phyloP scores from a whole-genome alignment of 2,888 invertebrate species.

The Ptychoptera albimana region DNA sequence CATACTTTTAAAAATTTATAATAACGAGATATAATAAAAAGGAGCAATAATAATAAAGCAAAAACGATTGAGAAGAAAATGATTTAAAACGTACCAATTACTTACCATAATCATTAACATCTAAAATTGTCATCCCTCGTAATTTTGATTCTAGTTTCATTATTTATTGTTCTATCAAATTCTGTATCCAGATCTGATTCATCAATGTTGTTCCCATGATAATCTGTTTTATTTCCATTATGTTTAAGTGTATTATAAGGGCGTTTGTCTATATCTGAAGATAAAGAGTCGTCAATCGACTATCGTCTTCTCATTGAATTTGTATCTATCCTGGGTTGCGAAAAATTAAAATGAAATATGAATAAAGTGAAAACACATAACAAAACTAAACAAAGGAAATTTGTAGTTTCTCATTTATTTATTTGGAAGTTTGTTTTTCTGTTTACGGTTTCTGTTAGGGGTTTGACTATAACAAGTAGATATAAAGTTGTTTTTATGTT shows the following conservation, averaged over 20 bases:
- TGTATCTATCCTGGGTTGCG: constrained; percentile 29
- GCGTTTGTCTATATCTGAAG: constrained; percentile 1
- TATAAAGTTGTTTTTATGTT: too few species aligned
- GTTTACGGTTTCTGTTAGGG: too few species aligned
- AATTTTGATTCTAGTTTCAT: constrained; percentile 19
- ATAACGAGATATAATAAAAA: background rate
- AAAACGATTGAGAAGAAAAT: background rate
- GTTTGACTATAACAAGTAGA: too few species aligned
- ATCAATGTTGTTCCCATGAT: constrained; percentile 1
- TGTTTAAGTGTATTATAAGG: constrained; percentile 1
- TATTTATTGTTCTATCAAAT: constrained; percentile 14
- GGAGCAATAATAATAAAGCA: background rate
- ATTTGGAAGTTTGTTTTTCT: too few species aligned
- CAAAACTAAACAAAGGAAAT: too few species aligned
- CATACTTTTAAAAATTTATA: too few species aligned
- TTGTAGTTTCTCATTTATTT: too few species aligned
- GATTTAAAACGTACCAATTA: background rate
- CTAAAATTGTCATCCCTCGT: constrained; percentile 30
- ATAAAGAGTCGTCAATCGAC: constrained; percentile 18
- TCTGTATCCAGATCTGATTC: constrained; percentile 17
- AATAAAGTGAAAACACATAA: too few species aligned
- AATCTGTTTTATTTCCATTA: constrained; percentile 5
- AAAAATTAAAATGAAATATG: too few species aligned
- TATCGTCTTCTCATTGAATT: constrained; percentile 20
- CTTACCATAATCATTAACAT: constrained; percentile 27